Evolutionary conservation across 1,140 invertebrate species (phyloP).

Genomic region (Odontomachus brunneus): DNA sequence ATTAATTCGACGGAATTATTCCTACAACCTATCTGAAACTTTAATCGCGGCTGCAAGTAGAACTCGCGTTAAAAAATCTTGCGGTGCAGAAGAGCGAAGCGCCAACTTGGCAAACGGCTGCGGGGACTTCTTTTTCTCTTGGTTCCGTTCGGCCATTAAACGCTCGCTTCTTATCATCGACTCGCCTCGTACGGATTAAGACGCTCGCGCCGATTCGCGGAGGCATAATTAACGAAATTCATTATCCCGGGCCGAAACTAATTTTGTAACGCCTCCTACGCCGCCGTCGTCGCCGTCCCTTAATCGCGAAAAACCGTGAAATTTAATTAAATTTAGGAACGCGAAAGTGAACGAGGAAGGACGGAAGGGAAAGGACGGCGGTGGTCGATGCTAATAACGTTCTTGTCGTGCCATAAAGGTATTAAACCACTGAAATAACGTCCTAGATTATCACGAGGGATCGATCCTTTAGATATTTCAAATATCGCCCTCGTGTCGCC

Average conservation of each 20-base stretch:
- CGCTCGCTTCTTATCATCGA: slow-evolving; percentile 43
- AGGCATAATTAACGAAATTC: slow-evolving; percentile 85
- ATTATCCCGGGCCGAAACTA: slow-evolving; percentile 84
- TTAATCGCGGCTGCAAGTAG: no score
- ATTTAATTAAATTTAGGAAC: slow-evolving; percentile 86
- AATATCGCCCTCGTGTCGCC: slow-evolving; percentile 62
- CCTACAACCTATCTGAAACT: no score
- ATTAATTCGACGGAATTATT: no score
- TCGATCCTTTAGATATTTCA: slow-evolving; percentile 68
- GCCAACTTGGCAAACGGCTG: background rate
- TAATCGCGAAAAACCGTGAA: slow-evolving; percentile 86
- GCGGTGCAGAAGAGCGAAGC: background rate
- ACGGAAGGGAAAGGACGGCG: slow-evolving; percentile 73
- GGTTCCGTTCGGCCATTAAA: slow-evolving; percentile 38
- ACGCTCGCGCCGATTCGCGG: slow-evolving; percentile 70
- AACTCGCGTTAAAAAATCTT: no score
- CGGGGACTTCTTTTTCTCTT: background rate
- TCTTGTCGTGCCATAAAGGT: slow-evolving; percentile 79
- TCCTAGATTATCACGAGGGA: slow-evolving; percentile 73
- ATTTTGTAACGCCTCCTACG: slow-evolving; percentile 82
- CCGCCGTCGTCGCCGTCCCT: slow-evolving; percentile 78
- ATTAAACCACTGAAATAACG: slow-evolving; percentile 83
- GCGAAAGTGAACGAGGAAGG: slow-evolving; percentile 82
- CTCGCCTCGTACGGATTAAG: slow-evolving; percentile 61
- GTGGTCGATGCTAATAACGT: slow-evolving; percentile 83